phyloP scores from a whole-genome alignment of 2,888 invertebrate genomes.

The Hypomecis punctinalis region DNA sequence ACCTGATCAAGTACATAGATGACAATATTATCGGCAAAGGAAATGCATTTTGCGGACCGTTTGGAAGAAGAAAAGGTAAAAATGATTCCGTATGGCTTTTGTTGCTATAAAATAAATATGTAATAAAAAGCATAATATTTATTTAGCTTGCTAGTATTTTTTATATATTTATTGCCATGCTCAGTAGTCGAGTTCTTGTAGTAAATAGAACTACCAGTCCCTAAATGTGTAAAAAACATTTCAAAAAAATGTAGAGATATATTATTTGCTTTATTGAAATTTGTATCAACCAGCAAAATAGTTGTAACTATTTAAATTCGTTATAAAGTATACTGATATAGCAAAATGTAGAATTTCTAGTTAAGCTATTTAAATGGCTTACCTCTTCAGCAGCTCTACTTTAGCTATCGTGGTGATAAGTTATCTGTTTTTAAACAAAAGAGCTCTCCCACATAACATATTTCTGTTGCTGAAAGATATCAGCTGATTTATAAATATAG shows the following conservation, averaged over 20 bases:
- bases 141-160: background rate
- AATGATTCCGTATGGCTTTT: background rate
- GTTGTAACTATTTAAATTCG: too few species aligned
- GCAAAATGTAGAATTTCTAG: background rate
- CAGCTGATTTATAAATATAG: slow-evolving; percentile 27
- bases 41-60: slow-evolving; percentile 92
- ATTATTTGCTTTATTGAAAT: too few species aligned
- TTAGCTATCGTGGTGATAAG: slow-evolving; percentile 9
- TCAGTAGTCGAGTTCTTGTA: background rate
- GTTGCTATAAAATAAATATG: background rate
- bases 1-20: slow-evolving; percentile 91
- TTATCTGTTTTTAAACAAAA: slow-evolving; percentile 30
- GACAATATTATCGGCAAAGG: slow-evolving; percentile 93
- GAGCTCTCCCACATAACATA: slow-evolving; percentile 30
- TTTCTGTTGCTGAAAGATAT: slow-evolving; percentile 20
- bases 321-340: background rate
- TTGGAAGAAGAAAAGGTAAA: slow-evolving; percentile 92
- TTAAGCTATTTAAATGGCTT: background rate
- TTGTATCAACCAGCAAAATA: too few species aligned
- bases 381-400: slow-evolving; percentile 9
- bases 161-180: background rate
- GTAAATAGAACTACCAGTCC: too few species aligned
- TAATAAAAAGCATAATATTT: background rate
- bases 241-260: too few species aligned
- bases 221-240: too few species aligned